Evolutionary conservation across 2,888 invertebrate species (phyloP), one percentile per base, ranked within the genome.

Genomic region (Argyresthia albistria): DNA sequence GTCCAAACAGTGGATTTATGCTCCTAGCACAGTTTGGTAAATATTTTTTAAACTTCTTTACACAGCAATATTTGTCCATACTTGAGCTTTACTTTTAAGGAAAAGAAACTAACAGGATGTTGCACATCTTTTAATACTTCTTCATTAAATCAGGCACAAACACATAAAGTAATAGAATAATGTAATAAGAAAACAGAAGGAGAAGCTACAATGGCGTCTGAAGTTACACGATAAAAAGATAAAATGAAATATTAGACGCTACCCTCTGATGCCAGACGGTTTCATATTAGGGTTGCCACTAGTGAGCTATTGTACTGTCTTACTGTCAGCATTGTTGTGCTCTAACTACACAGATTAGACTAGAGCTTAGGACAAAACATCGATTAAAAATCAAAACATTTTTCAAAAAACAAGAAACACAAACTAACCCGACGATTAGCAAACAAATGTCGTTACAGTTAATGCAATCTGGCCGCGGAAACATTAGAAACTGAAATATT

Each of bases 1-100:
- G 87, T 84, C 86, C 79, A 82, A 81, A 78, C 79, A 75, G 68
- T 72, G 70, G 77, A 84, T 86, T 83, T 82, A 84, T 86, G 79
- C 80, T 75, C 70, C 64, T 69, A 60, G 72, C 67, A 76, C 70
- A 73, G 70, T 73, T 62, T 71, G 45, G 15, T 14, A 14, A 45
- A 45, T 45, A 25, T 25, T 25, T 25, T 25, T 25, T 25, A 25
- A 4, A 25, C 25, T 25, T 25, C 25, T 25, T 25, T 25, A 25
- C 25, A 25, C 25, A 25, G 25, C 6, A 25, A 25, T 4, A 25
- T 25, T 25, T 25, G 25, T 25, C 3, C 6, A 6, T 4, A 6
- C 6, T 25, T 6, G 25, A 25, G 25, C 3, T 25, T 25, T 25
- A 25, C 25, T 25, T 25, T 25, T 25, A 25, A 25, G 3, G 25